phyloP scores from a whole-genome alignment of 2,888 invertebrate species.

The Teinopalpus imperialis region DNA sequence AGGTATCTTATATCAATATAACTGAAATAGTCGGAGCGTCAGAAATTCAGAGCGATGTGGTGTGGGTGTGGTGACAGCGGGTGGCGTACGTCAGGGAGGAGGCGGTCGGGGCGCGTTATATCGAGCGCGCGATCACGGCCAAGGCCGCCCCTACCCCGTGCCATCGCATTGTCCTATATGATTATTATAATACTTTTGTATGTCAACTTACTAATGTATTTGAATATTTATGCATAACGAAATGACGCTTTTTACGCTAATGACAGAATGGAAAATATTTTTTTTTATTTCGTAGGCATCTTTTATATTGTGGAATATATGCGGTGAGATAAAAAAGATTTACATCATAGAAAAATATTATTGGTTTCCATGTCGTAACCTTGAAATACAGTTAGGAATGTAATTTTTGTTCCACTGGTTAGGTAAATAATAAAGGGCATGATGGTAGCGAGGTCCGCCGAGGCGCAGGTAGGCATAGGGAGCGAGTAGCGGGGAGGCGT shows the following conservation, averaged over 20 bases:
- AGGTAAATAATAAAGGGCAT: constrained; percentile 38
- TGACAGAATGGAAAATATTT: too few species aligned
- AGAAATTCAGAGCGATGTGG: constrained; percentile 47
- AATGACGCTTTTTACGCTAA: constrained; percentile 7
- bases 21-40: constrained; percentile 50
- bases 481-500: constrained; percentile 34
- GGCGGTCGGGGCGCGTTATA: constrained; percentile 62
- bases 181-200: constrained; percentile 9
- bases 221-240: constrained; percentile 3
- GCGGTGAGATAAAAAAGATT: too few species aligned
- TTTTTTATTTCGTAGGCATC: too few species aligned
- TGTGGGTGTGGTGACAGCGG: constrained; percentile 39
- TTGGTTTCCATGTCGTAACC: constrained; percentile 2
- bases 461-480: constrained; percentile 55
- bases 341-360: too few species aligned
- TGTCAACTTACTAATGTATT: constrained; percentile 1
- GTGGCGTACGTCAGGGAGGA: constrained; percentile 38
- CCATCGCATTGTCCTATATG: constrained; percentile 24
- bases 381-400: constrained; percentile 22
- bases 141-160: constrained; percentile 58
- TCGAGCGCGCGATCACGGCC: constrained; percentile 80
- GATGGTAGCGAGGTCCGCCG: constrained; percentile 57
- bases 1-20: constrained; percentile 33
- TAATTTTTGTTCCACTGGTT: constrained; percentile 30
- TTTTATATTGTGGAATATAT: too few species aligned